Evolutionary conservation across 92 coral and sea anemone genomes (phyloP).

Genomic region (Bergia sp.): DNA sequence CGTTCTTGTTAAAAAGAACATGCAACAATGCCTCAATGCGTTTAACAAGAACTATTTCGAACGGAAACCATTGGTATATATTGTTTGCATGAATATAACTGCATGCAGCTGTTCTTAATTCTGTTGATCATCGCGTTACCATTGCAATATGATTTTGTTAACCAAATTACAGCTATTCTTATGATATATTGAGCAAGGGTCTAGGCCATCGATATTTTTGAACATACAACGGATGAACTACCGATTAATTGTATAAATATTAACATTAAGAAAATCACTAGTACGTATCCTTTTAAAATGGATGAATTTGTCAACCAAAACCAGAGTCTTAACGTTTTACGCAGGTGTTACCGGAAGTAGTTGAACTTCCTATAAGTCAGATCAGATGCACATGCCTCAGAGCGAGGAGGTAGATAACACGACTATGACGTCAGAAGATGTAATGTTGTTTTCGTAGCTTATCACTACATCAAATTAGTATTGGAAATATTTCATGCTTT

Average conservation of each 20-base stretch:
- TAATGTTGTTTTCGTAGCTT: no score
- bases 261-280: no score
- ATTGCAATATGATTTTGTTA: not conserved
- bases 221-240: no score
- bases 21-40: no score
- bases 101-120: no score
- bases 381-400: constrained; percentile 14
- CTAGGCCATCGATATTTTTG: not conserved
- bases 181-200: not conserved
- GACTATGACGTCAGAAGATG: not conserved
- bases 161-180: not conserved
- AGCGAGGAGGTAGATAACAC: not conserved
- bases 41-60: no score
- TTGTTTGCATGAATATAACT: no score
- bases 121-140: not conserved
- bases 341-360: not conserved
- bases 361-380: not conserved
- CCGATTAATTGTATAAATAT: no score
- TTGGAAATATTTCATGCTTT: no score
- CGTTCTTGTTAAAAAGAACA: no score
- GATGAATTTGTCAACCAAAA: not conserved
- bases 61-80: no score
- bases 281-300: no score
- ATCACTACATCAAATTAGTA: not conserved
- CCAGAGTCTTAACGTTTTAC: not conserved